Base-by-base conservation (phyloP, 2,797 vertebrate species). In the Arctocebus calabarensis region DNA sequence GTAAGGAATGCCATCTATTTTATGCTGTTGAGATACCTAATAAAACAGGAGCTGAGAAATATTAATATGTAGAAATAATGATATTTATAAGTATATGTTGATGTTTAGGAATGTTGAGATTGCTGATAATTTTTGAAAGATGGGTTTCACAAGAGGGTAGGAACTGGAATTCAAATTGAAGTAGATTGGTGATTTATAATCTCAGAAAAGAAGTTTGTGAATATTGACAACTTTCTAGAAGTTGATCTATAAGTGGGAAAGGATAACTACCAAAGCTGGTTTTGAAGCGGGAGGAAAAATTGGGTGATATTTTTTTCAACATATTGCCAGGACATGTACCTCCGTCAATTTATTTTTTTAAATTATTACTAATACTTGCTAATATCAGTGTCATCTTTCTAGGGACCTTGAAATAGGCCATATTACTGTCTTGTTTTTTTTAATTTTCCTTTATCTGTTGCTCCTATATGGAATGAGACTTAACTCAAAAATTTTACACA, bases 131-230 rank as follows among this genome's bases (percentile, higher is more conserved):
- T 13, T 68, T 34, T n/a, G 8, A 70, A 64, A 37, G 10, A 57
- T n/a, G 43, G 27, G 7, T 64, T 74, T 68, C 23, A 52, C 17
- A 8, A 0, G 13, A 64, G 1, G 16, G 0, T 0, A 48, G 66
- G 32, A 68, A 48, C 14, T 34, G 45, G 19, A 93, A 70, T 55
- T 79, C 22, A 74, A 34, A 32, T 32, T 40, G 6, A 14, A 91
- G 61, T 23, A 59, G 5, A 3, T 81, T 94, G 43, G 7, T 84
- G 32, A 34, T 8, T 52, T 14, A 64, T 19, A 75, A 16, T 62
- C 5, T 20, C 16, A 62, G 55, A 43, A 52, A 45, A 11, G 19
- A 14, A 82, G 22, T 19, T 2, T 4, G 1, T 52, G 57, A 22
- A 25, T 55, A 45, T 20, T 34, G 37, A 40, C 7, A 81, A 9